phyloP scores from a whole-genome alignment of 2,113 vertebrate genomes.

The Stercorarius parasiticus region DNA sequence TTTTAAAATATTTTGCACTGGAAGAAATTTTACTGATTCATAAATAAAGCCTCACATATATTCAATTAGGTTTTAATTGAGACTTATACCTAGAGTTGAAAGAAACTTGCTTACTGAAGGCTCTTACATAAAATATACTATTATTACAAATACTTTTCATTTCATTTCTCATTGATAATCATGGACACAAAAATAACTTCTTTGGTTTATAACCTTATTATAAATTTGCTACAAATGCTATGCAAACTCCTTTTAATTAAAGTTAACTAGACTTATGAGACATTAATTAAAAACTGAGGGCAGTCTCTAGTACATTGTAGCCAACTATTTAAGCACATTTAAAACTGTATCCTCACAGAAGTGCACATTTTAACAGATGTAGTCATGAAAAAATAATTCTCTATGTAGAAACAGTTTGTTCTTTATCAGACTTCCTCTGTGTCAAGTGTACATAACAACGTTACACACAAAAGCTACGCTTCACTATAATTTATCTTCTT shows the following conservation, averaged over 20 bases:
- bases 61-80: not conserved
- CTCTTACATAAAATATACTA: not conserved
- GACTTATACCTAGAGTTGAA: not conserved
- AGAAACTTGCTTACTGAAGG: not conserved
- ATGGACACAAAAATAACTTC: not conserved
- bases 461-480: not conserved
- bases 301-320: not conserved
- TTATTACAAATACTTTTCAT: not conserved
- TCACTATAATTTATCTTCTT: not conserved
- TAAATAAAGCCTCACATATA: not conserved
- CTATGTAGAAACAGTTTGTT: not conserved
- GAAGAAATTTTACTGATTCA: not conserved
- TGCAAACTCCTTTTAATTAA: not conserved
- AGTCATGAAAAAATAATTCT: not conserved
- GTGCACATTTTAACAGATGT: not conserved
- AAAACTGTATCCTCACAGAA: not conserved
- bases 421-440: not conserved
- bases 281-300: not conserved
- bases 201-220: not conserved
- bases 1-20: not conserved
- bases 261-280: not conserved
- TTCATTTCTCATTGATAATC: not conserved
- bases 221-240: not conserved
- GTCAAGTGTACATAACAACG: not conserved
- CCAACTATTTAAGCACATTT: not conserved